Evolutionary conservation across 2,113 vertebrate genomes (phyloP).

Genomic region (Pao palembangensis): DNA sequence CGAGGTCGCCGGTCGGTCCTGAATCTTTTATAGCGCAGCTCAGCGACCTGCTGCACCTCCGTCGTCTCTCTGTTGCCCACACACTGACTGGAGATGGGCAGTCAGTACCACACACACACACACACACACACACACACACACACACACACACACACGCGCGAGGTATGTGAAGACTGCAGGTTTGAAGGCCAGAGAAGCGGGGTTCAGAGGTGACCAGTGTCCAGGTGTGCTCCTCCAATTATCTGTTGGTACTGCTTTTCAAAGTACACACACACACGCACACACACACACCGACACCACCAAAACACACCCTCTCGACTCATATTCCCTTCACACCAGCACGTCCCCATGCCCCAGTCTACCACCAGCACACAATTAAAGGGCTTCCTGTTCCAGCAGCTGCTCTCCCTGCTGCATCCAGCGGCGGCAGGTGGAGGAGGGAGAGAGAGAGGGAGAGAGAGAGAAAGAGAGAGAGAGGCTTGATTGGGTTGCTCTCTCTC

Average conservation of each 20-base stretch:
- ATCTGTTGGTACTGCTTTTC: constrained; percentile 50
- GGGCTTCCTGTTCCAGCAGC: constrained; percentile 42
- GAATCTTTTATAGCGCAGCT: constrained; percentile 60
- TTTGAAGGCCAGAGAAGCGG: constrained; percentile 57
- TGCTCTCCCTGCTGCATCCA: constrained; percentile 51
- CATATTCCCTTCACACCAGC: constrained; percentile 8
- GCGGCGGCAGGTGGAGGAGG: constrained; percentile 24
- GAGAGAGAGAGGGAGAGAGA: too few relatives aligned
- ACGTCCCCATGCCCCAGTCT: not conserved
- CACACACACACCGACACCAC: not conserved
- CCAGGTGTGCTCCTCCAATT: constrained; percentile 71
- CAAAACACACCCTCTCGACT: constrained; percentile 13
- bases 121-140: constrained; percentile 25
- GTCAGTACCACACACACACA: constrained; percentile 19
- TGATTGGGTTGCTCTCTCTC: too few relatives aligned
- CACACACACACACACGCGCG: constrained; percentile 24
- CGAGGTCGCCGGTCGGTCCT: constrained; percentile 47
- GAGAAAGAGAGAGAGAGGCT: too few relatives aligned
- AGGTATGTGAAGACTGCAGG: constrained; percentile 39
- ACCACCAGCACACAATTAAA: constrained; percentile 53
- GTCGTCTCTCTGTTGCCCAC: constrained; percentile 12
- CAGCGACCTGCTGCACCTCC: constrained; percentile 40
- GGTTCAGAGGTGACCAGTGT: constrained; percentile 62
- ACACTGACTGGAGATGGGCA: constrained; percentile 33
- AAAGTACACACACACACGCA: constrained; percentile 4